Evolutionary conservation across 1,140 invertebrate genomes (phyloP), one percentile per base, ranked within the genome.

Genomic region (Drosophila littoralis): DNA sequence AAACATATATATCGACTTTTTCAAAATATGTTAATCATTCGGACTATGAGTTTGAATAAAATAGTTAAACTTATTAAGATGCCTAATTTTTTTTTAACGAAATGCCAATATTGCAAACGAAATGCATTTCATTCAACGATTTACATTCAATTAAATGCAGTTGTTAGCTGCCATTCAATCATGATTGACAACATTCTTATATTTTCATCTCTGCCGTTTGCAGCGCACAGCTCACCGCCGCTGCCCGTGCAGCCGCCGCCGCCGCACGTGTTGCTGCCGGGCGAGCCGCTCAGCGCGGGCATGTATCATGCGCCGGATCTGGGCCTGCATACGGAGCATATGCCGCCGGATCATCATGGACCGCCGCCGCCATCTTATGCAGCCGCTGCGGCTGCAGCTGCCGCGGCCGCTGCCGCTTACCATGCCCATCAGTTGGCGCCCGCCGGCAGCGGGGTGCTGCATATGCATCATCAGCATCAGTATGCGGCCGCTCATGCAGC

Each of bases 271-370:
- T 43, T 86, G 17, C 17, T 81, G 36, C 85, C 85, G 6, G 75
- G 78, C 7, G 84, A 89, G 12, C 75, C 83, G 9, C 75, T 90
- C 28, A 89, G 68, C 40, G 90, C 90, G 10, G 84, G 90, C 28
- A 90, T 91, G 67, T 91, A 91, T 40, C 91, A 91, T 58, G 86
- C 90, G 1, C 86, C 88, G 7, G 91, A 91, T 50, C 51, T 91
- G 36, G 90, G 90, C 0, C 64, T 91, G 32, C 90, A 91, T n/a
- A 90, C 90, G 3, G 90, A 91, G 72, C 90, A 91, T 40, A 73
- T 54, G 9, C 59, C 90, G 9, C 71, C 88, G 1, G 86, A 92
- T 15, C 86, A 86, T 58, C 90, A 91, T 68, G 82, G 91, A 7
- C 86, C 84, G 6, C 92, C 91, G 54, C 83, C 90, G 28, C 90